Conservation (phyloP, 37 sponge, comb jelly and placozoan genomes). For the Cliona cf. orientalis region DNA sequence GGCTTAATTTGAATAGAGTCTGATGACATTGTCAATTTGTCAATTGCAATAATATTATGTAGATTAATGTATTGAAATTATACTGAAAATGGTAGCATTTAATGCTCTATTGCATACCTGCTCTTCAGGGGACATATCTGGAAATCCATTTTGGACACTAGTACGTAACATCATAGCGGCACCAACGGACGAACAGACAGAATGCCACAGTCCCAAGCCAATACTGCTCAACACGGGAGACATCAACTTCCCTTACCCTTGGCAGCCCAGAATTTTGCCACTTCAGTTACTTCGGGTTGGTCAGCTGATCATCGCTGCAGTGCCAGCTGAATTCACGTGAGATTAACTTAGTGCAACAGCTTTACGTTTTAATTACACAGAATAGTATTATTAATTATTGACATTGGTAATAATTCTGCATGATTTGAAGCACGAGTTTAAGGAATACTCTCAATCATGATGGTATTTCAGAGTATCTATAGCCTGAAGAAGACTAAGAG, state of each 20-base stretch:
- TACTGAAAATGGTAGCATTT: too few species aligned
- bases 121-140: slow-evolving; percentile 50
- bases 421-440: too few species aligned
- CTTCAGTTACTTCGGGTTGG: slow-evolving; percentile 80
- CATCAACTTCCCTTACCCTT: slow-evolving; percentile 76
- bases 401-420: too few species aligned
- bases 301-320: slow-evolving; percentile 81
- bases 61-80: too few species aligned
- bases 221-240: slow-evolving; percentile 94
- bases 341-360: background rate
- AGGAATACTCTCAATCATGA: too few species aligned
- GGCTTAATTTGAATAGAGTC: too few species aligned
- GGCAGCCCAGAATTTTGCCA: slow-evolving; percentile 86
- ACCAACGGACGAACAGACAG: slow-evolving; percentile 75
- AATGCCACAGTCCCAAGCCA: slow-evolving; percentile 93
- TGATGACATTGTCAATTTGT: too few species aligned
- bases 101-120: background rate
- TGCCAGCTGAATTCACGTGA: slow-evolving; percentile 94
- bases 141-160: slow-evolving; percentile 81
- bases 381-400: too few species aligned
- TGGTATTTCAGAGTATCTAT: too few species aligned
- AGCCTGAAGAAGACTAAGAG: too few species aligned
- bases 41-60: too few species aligned
- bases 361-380: background rate
- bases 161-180: slow-evolving; percentile 67